phyloP scores from a whole-genome alignment of 2,113 vertebrate genomes.

The Antennarius striatus region DNA sequence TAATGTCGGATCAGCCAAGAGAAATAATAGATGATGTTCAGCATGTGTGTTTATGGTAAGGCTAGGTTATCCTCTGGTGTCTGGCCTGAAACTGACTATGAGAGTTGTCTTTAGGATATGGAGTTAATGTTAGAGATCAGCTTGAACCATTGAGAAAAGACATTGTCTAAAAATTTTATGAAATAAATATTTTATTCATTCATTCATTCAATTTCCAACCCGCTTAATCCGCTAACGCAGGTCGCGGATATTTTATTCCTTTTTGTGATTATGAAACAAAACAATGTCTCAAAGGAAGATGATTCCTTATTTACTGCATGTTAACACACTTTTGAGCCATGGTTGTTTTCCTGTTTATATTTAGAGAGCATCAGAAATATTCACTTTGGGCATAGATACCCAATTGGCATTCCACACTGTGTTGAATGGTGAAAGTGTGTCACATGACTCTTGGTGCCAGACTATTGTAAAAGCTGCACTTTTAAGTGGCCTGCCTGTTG shows the following conservation, averaged over 20 bases:
- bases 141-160: too few species aligned
- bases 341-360: background rate
- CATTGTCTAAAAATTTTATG: background rate
- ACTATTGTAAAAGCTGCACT: constrained; percentile 48
- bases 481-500: constrained; percentile 58
- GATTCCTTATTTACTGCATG: background rate
- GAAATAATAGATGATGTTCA: background rate
- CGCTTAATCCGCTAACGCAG: too few species aligned
- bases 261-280: too few species aligned
- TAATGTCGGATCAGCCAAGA: constrained; percentile 10
- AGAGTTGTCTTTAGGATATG: background rate
- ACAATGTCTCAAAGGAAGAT: too few species aligned
- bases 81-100: background rate
- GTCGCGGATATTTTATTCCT: too few species aligned
- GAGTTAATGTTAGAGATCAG: too few species aligned
- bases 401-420: constrained; percentile 35
- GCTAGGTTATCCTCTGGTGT: background rate
- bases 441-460: constrained; percentile 70
- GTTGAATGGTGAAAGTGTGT: constrained; percentile 50
- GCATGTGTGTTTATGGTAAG: background rate
- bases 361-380: background rate
- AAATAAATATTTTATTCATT: background rate
- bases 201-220: too few species aligned
- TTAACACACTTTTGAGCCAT: too few species aligned
- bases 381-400: constrained; percentile 16